phyloP scores from a whole-genome alignment of 2,888 invertebrate species.

The Nemotelus nigrinus region DNA sequence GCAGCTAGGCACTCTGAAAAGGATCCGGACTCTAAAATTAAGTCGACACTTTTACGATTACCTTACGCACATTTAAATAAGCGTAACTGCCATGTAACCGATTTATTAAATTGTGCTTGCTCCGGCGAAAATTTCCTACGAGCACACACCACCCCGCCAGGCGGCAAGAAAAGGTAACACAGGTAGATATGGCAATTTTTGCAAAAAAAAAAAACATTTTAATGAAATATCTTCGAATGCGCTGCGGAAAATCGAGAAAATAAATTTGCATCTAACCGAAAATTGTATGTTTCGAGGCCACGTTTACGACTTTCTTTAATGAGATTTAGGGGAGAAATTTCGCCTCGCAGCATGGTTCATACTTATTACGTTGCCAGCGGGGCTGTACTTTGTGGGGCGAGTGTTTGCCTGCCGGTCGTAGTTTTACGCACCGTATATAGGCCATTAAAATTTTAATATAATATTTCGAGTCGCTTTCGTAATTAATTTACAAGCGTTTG shows the following conservation, averaged over 20 bases:
- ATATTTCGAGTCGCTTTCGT: slow-evolving; percentile 9
- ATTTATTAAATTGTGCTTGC: slow-evolving; percentile 34
- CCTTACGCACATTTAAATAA: slow-evolving; percentile 41
- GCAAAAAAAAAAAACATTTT: slow-evolving; percentile 7
- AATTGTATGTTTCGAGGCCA: slow-evolving; percentile 46
- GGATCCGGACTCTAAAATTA: slow-evolving; percentile 32
- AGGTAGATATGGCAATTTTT: slow-evolving; percentile 16
- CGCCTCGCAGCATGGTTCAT: slow-evolving; percentile 26
- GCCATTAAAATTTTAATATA: slow-evolving; percentile 35
- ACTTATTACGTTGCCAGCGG: slow-evolving; percentile 22
- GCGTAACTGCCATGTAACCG: slow-evolving; percentile 43
- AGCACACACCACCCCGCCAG: background rate
- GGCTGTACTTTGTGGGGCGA: background rate
- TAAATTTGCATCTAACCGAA: slow-evolving; percentile 48
- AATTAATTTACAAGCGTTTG: slow-evolving; percentile 42
- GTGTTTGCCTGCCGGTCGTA: background rate
- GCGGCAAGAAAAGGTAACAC: background rate
- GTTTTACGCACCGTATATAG: slow-evolving; percentile 23
- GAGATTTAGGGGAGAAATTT: slow-evolving; percentile 38
- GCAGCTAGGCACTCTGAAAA: background rate
- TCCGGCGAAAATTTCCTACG: background rate
- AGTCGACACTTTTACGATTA: slow-evolving; percentile 44
- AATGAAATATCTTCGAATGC: slow-evolving; percentile 41
- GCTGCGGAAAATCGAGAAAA: slow-evolving; percentile 38
- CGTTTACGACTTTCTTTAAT: slow-evolving; percentile 47